Evolutionary conservation across 2,888 invertebrate species (phyloP).

Genomic region (Julus scanicus): DNA sequence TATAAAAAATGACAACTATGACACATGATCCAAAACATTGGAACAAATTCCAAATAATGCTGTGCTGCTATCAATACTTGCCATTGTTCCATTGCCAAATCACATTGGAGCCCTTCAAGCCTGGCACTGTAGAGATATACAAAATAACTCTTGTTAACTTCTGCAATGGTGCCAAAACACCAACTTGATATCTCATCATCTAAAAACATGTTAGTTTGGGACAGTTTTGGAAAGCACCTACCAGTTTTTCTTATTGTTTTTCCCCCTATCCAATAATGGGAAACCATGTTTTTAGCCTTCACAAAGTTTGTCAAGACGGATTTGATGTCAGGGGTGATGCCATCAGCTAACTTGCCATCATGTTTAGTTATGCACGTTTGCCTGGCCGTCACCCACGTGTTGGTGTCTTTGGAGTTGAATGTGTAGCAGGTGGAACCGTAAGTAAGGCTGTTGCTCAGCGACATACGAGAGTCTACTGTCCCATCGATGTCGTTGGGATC

Average conservation of each 20-base stretch:
- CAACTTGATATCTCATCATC: no score
- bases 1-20: neutral
- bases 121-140: neutral
- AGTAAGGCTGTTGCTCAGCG: neutral
- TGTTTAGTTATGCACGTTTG: neutral
- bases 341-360: conserved; percentile 47
- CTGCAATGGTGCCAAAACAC: no score
- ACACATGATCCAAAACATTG: neutral
- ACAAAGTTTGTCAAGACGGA: conserved; percentile 6
- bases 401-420: neutral
- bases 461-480: neutral
- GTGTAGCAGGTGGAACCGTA: conserved; percentile 41
- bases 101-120: neutral
- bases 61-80: neutral
- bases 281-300: neutral
- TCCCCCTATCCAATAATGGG: conserved; percentile 50
- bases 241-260: neutral
- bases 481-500: conserved; percentile 47
- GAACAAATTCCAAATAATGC: neutral
- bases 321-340: conserved; percentile 41
- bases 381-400: conserved; percentile 40
- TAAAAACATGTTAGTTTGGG: neutral
- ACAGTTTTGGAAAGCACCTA: neutral
- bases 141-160: no score
- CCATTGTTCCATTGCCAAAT: conserved; percentile 40